A percentile compares a stretch with the other conserved stretches of the same genome.
phyloP scores from a whole-genome alignment of 2,113 vertebrate genomes.

The Cololabis saira region DNA sequence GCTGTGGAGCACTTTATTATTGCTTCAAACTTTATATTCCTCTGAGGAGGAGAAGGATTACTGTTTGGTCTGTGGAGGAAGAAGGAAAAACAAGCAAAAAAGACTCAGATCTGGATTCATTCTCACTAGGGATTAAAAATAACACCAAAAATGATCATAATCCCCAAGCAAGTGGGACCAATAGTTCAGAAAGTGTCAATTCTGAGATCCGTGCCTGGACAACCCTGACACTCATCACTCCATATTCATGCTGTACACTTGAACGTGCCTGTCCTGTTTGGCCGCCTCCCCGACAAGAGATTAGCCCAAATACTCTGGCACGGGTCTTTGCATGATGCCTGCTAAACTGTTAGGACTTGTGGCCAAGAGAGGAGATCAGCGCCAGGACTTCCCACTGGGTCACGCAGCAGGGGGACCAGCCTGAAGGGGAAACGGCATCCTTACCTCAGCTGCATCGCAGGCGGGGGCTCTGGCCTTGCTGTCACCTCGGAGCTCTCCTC shows the following conservation, averaged over 20 bases:
- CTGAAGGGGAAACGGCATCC: constrained; percentile 36
- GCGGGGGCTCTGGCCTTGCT: constrained; percentile 80
- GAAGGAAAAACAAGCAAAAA: constrained; percentile 16
- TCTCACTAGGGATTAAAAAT: constrained; percentile 14
- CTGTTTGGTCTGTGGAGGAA: constrained; percentile 12
- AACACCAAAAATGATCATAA: neutral
- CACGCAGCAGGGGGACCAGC: constrained; percentile 22
- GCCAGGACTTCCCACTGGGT: constrained; percentile 42
- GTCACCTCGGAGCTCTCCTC: constrained; percentile 85
- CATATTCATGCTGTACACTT: constrained; percentile 38
- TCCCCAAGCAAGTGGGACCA: constrained; percentile 6
- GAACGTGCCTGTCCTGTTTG: constrained; percentile 58
- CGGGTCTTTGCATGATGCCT: constrained; percentile 46
- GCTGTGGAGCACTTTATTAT: constrained; percentile 2
- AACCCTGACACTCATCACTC: neutral
- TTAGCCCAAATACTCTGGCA: constrained; percentile 76
- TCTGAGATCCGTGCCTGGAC: neutral
- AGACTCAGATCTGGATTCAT: constrained; percentile 3
- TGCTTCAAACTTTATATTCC: constrained; percentile 24
- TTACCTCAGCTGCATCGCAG: constrained; percentile 73
- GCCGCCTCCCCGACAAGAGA: constrained; percentile 63
- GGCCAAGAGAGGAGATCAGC: constrained; percentile 50
- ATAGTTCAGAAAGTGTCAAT: neutral
- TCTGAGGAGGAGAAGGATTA: constrained; percentile 33
- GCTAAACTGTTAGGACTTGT: constrained; percentile 20